Evolutionary conservation across 2,797 vertebrate species (phyloP).

Genomic region (Sebastes wilsoni): DNA sequence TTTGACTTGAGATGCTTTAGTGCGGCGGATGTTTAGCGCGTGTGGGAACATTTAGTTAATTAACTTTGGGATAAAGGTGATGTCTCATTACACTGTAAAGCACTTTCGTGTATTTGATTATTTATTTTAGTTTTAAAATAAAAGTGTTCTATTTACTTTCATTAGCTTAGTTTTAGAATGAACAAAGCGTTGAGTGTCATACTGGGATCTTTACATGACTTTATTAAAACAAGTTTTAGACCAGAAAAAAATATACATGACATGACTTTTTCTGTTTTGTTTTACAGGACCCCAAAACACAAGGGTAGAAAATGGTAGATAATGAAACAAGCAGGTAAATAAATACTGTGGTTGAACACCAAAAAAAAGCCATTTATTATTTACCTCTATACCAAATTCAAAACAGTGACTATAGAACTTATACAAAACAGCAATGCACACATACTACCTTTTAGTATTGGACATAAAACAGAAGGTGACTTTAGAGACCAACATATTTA

Average conservation of each 20-base stretch:
- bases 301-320: slow-evolving; percentile 23
- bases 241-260: slow-evolving; percentile 35
- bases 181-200: neutral
- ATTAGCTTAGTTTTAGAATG: neutral
- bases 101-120: slow-evolving; percentile 70
- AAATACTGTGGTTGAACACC: slow-evolving; percentile 39
- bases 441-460: slow-evolving; percentile 46
- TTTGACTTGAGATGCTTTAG: slow-evolving; percentile 5
- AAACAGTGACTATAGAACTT: slow-evolving; percentile 50
- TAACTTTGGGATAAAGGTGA: slow-evolving; percentile 5
- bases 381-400: slow-evolving; percentile 63
- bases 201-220: slow-evolving; percentile 35
- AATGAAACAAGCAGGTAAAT: slow-evolving; percentile 51
- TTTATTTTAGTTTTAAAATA: slow-evolving; percentile 79
- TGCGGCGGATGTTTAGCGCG: neutral
- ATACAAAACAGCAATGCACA: slow-evolving; percentile 58
- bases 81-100: slow-evolving; percentile 50
- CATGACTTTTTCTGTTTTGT: slow-evolving; percentile 16
- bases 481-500: slow-evolving; percentile 44
- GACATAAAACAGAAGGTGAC: slow-evolving; percentile 66
- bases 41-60: slow-evolving; percentile 8
- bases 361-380: slow-evolving; percentile 42
- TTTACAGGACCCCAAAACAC: slow-evolving; percentile 45
- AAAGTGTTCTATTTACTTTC: slow-evolving; percentile 49
- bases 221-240: slow-evolving; percentile 73